Evolutionary conservation across 1,140 invertebrate species (phyloP).

Genomic region (Pomacea maculata): DNA sequence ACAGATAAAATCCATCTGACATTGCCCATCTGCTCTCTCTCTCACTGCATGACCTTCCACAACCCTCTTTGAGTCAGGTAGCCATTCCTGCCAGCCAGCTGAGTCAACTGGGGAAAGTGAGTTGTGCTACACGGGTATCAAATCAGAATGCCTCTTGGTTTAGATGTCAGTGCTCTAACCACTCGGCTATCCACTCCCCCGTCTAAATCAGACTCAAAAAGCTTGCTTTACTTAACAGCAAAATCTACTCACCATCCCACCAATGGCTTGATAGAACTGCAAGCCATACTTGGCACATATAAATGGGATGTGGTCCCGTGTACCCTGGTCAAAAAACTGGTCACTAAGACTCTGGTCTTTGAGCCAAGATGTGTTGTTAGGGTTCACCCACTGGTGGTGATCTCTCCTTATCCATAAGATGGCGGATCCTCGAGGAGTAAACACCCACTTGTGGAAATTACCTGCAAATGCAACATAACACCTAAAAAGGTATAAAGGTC

Average conservation of each 20-base stretch:
- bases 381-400: constrained; percentile 36
- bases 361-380: constrained; percentile 36
- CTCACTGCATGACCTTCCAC: no score
- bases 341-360: constrained; percentile 26
- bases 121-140: no score
- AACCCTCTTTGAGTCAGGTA: no score
- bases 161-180: no score
- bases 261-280: constrained; percentile 46
- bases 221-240: no score
- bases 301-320: constrained; percentile 43
- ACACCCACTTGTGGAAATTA: constrained; percentile 57
- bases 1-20: no score
- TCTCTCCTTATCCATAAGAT: constrained; percentile 43
- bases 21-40: no score
- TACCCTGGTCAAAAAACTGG: constrained; percentile 49
- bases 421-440: constrained; percentile 46
- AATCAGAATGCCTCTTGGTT: no score
- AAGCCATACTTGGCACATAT: constrained; percentile 38
- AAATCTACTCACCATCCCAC: constrained; percentile 35
- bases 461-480: constrained; percentile 31
- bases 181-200: no score
- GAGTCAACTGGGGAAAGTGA: no score
- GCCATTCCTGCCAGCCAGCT: no score
- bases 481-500: neutral
- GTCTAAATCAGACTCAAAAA: no score